Percentiles rank a stretch among this genome's conserved stretches.
Conservation (phyloP, 2,797 vertebrate genomes). For the Luscinia luscinia region DNA sequence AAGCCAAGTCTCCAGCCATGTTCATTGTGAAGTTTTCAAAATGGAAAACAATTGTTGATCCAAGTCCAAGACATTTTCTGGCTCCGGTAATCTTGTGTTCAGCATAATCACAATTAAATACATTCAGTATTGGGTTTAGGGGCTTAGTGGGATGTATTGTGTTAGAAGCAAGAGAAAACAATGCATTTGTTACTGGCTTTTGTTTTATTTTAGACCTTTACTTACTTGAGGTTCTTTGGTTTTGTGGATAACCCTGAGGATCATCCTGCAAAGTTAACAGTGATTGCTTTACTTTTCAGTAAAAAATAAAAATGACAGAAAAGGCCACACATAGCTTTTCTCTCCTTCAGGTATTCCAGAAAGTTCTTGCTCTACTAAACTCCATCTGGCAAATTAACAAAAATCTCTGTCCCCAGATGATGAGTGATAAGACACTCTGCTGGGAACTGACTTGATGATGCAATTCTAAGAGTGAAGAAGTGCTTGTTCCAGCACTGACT, state of each 20-base stretch:
- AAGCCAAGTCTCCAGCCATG: slow-evolving; percentile 60
- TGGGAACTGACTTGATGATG: neutral
- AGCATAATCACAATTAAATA: slow-evolving; percentile 63
- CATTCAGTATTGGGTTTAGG: slow-evolving; percentile 45
- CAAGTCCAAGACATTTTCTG: slow-evolving; percentile 50
- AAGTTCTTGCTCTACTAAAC: neutral
- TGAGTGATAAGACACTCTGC: neutral
- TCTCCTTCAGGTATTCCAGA: slow-evolving; percentile 14
- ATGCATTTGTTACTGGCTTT: slow-evolving; percentile 21
- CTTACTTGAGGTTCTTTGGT: slow-evolving; percentile 18
- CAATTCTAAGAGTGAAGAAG: neutral
- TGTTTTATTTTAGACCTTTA: slow-evolving; percentile 52
- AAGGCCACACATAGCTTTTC: neutral
- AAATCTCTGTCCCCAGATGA: slow-evolving; percentile 5
- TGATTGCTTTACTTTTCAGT: slow-evolving; percentile 20
- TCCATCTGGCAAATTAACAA: neutral
- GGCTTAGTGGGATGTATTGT: slow-evolving; percentile 57
- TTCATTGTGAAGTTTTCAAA: slow-evolving; percentile 69
- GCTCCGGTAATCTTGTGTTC: slow-evolving; percentile 45
- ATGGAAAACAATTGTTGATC: slow-evolving; percentile 66
- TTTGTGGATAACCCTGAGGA: slow-evolving; percentile 36
- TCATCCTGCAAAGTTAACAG: neutral
- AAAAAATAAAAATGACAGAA: neutral
- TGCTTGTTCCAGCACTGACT: neutral
- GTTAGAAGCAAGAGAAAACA: slow-evolving; percentile 62